Conservation (phyloP, 2,797 vertebrate species). For the Threskiornis aethiopicus region DNA sequence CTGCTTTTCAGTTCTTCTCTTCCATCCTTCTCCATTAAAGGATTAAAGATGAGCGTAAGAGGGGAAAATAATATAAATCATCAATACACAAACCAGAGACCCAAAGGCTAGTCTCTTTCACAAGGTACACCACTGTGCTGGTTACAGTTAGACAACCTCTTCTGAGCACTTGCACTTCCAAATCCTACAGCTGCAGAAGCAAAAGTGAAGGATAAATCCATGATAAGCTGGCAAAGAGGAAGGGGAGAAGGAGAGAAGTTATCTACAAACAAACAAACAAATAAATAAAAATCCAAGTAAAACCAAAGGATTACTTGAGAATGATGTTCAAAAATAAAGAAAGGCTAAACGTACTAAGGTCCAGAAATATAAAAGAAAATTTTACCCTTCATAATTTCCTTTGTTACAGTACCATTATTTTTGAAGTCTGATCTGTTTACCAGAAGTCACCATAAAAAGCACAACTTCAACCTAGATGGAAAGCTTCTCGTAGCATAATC, state of each 20-base stretch:
- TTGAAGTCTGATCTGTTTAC: neutral
- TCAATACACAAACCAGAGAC: neutral
- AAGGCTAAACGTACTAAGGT: neutral
- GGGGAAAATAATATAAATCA: neutral
- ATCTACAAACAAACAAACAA: neutral
- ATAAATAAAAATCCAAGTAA: neutral
- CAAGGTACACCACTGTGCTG: neutral
- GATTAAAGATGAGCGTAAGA: neutral
- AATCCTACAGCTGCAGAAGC: neutral
- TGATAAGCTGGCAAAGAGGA: neutral
- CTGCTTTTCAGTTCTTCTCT: neutral
- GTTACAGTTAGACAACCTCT: neutral
- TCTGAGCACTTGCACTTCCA: neutral
- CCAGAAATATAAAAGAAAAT: neutral
- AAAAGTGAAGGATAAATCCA: neutral
- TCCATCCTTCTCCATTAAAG: neutral
- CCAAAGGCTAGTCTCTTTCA: neutral
- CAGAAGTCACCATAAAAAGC: neutral
- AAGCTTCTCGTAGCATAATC: neutral
- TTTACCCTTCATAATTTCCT: neutral
- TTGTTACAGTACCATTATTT: neutral
- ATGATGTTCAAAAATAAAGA: neutral
- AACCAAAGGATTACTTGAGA: neutral
- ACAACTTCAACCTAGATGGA: neutral
- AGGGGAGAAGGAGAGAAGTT: neutral